Conservation (phyloP, 2,888 invertebrate species). For the Orgyia antiqua region DNA sequence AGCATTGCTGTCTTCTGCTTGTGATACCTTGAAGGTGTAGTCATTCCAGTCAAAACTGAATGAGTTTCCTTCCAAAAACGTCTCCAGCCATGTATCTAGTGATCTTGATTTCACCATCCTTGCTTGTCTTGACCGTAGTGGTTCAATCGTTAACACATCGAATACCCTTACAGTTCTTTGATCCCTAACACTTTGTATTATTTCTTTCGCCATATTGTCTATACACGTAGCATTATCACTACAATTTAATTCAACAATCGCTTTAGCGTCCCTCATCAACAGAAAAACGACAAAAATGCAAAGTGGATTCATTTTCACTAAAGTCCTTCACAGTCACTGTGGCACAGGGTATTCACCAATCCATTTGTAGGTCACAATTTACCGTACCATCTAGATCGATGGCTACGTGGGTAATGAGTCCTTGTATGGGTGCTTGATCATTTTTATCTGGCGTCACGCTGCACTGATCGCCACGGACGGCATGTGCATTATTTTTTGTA, state of each 20-base stretch:
- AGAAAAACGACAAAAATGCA: slow-evolving; percentile 52
- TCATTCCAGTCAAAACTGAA: slow-evolving; percentile 76
- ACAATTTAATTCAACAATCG: slow-evolving; percentile 67
- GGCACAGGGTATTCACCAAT: slow-evolving; percentile 41
- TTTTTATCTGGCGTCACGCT: slow-evolving; percentile 73
- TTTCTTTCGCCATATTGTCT: slow-evolving; percentile 66
- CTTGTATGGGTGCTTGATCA: slow-evolving; percentile 53
- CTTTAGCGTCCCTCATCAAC: slow-evolving; percentile 47
- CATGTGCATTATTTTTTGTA: slow-evolving; percentile 58
- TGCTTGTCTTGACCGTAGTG: slow-evolving; percentile 56
- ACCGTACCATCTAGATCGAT: slow-evolving; percentile 57
- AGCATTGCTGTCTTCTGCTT: slow-evolving; percentile 65
- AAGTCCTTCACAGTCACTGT: slow-evolving; percentile 47
- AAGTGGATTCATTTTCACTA: slow-evolving; percentile 65
- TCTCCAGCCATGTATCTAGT: slow-evolving; percentile 51
- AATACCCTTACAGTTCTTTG: slow-evolving; percentile 74
- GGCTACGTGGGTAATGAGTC: slow-evolving; percentile 65
- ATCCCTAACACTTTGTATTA: slow-evolving; percentile 69
- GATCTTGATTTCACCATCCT: slow-evolving; percentile 62
- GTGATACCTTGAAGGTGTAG: slow-evolving; percentile 69
- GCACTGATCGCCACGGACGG: slow-evolving; percentile 44
- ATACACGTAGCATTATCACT: slow-evolving; percentile 81
- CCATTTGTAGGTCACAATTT: slow-evolving; percentile 70
- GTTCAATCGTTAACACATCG: slow-evolving; percentile 76
- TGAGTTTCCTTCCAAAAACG: slow-evolving; percentile 70